A percentile compares a stretch with the other conserved stretches of the same genome.
phyloP scores from a whole-genome alignment of 2,113 vertebrate species.

The cattle (Bos taurus) region ARS-UCD2.0 NC_037343.1:54868001-54868500 shows the following conservation, averaged over 20 bases:
- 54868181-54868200: not conserved
- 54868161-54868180: not conserved
- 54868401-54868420: not conserved
- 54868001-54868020: not conserved
- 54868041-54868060: not conserved
- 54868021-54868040: not conserved
- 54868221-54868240: not conserved
- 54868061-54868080: not conserved
- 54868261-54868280: not conserved
- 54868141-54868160: not conserved
- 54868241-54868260: not conserved
- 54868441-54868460: not conserved
- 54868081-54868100: not conserved
- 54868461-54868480: not conserved
- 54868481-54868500: not conserved
- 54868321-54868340: not conserved
- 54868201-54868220: not conserved
- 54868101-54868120: not conserved
- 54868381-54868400: not conserved
- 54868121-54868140: not conserved
- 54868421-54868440: not conserved
- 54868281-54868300: not conserved
- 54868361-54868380: not conserved
- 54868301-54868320: not conserved
- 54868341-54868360: not conserved